Percentiles rank a stretch among this genome's conserved stretches.
These are phyloP conservation scores for Macrosteles quadrilineatus DNA, from an alignment of 1,140 invertebrate species.

Conservation along the genomic window DNA sequence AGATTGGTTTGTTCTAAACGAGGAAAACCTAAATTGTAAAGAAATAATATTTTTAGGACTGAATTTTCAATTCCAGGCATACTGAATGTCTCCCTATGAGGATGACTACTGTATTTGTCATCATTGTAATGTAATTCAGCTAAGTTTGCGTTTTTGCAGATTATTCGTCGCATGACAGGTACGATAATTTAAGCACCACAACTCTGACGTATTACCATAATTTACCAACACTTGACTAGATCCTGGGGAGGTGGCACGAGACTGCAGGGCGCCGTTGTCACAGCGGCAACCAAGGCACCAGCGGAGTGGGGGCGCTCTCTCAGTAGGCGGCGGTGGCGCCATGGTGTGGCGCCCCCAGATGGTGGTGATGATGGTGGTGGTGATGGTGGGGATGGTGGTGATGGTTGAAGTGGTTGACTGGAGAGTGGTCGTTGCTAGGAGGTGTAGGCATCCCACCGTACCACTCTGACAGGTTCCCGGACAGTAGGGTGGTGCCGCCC, in stretches of 20 bases:
- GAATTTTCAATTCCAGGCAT: no score
- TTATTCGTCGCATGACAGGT: no score
- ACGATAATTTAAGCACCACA: no score
- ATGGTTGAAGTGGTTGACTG: constrained; percentile 57
- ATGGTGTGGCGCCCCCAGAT: constrained; percentile 8
- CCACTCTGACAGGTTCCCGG: constrained; percentile 62
- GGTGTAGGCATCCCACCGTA: constrained; percentile 57
- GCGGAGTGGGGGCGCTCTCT: constrained; percentile 41
- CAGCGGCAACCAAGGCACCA: constrained; percentile 29
- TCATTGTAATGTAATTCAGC: no score
- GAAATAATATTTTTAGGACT: no score
- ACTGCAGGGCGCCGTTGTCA: constrained; percentile 7
- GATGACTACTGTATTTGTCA: no score
- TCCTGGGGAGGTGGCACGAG: background rate
- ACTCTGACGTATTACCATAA: no score
- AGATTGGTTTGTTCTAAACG: no score
- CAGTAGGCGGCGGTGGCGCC: constrained; percentile 44
- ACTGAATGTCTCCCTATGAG: no score
- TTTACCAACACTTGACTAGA: no score
- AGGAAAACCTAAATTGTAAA: no score
- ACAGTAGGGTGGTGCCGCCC: constrained; percentile 32
- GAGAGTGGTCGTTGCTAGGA: constrained; percentile 57
- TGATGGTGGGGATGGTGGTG: constrained; percentile 42
- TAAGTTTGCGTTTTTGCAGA: no score
- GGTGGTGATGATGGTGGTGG: constrained; percentile 23